phyloP scores from a whole-genome alignment of 2,113 vertebrate species.

The Alethe diademata region DNA sequence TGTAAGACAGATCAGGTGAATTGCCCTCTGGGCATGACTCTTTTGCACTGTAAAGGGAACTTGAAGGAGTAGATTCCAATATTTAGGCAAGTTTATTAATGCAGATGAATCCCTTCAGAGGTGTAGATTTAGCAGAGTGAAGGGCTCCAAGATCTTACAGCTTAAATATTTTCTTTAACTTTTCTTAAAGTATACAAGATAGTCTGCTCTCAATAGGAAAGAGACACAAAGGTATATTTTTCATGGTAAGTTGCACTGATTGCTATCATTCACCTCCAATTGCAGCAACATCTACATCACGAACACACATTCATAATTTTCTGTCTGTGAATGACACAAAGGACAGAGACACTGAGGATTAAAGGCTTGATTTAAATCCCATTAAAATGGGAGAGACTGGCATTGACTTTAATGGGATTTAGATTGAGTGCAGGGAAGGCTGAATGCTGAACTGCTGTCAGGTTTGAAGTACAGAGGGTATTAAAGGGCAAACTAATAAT shows the following conservation, averaged over 20 bases:
- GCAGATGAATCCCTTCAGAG: background rate
- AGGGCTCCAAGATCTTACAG: background rate
- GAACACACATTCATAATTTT: background rate
- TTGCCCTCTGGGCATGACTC: background rate
- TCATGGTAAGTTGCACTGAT: background rate
- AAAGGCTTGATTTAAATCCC: slow-evolving; percentile 49
- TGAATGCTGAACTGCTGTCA: slow-evolving; percentile 8
- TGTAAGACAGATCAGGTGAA: background rate
- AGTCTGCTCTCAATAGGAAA: background rate
- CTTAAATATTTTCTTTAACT: background rate
- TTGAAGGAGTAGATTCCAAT: background rate
- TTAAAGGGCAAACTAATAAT: slow-evolving; percentile 54
- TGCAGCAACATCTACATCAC: background rate
- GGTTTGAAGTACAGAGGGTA: slow-evolving; percentile 7
- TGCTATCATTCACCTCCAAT: background rate
- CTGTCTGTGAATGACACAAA: background rate
- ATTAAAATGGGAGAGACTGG: slow-evolving; percentile 36
- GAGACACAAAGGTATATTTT: background rate
- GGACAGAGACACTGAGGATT: background rate
- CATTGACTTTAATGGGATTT: slow-evolving; percentile 52
- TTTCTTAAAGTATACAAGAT: background rate
- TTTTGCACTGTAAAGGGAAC: background rate
- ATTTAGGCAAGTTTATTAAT: background rate
- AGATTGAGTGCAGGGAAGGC: slow-evolving; percentile 10
- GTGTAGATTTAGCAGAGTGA: background rate